Conservation (phyloP, 2,888 invertebrate species). For the Perithous albicinctus region DNA sequence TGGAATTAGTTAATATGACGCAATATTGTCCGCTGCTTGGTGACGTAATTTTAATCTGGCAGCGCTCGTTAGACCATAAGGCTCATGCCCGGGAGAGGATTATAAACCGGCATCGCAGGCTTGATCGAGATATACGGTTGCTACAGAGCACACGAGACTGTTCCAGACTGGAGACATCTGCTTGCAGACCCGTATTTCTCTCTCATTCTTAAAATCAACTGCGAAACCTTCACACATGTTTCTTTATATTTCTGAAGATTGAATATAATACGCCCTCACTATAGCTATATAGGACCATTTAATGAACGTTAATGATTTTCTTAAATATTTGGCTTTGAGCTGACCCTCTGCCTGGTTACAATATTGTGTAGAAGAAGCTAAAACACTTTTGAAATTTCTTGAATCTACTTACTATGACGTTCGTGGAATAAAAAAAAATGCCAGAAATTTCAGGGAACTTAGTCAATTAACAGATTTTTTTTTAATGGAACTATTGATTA, state of each 20-base stretch:
- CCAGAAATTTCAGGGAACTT: neutral
- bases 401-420: no score
- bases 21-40: constrained; percentile 36
- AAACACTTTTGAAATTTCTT: no score
- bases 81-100: constrained; percentile 57
- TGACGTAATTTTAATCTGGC: constrained; percentile 67
- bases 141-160: neutral
- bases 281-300: neutral
- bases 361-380: no score
- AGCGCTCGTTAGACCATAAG: constrained; percentile 48
- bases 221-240: constrained; percentile 8
- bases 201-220: constrained; percentile 1
- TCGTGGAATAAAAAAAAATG: neutral
- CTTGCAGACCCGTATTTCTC: neutral
- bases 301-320: neutral
- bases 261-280: neutral
- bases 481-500: no score
- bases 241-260: neutral
- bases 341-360: no score
- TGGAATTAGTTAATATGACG: constrained; percentile 50
- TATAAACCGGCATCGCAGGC: constrained; percentile 48
- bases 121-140: constrained; percentile 37
- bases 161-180: constrained; percentile 9
- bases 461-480: no score
- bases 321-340: neutral